Base-by-base conservation (phyloP, 2,113 vertebrate species). In the Oncorhynchus keta region DNA sequence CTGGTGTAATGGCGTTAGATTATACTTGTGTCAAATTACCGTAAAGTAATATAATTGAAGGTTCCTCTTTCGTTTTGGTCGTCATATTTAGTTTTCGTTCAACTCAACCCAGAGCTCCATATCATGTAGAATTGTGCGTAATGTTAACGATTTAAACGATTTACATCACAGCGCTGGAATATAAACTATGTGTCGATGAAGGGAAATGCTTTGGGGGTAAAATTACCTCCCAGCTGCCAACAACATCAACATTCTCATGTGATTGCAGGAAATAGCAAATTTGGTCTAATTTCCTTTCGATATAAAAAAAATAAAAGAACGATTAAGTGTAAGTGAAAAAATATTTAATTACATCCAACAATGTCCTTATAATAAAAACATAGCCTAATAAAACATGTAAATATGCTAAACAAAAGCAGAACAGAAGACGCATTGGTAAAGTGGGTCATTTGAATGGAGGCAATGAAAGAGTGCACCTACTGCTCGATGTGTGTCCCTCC, bases 241-340 rank as follows among this genome's bases (percentile, higher is more conserved):
- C 39, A 45, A 57, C 55, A 20, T 57, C 20, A 57, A 57, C 55
- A 20, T 45, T 57, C 55, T 57, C 55, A 57, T 20, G 55, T 57
- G 14, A 62, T 62, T 62, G 16, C 59, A n/a, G 59, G 18, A 22
- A n/a, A 55, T 55, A 55, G 16, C 14, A 18, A 2, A 9, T 62
- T n/a, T 62, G 59, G 18, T 62, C 20, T 62, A 22, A 62, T 22
- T 62, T 62, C 59, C 59, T 11, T 24, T 62, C 20, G 11, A 22
- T 9, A 24, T 24, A 62, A 22, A 62, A 20, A 61, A 61, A 62
- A 62, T 62, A 62, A 68, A 71, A 77, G 28, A 70, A 66, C 68
- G 9, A 77, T 49, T 76, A 70, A 62, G 22, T 70, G 51, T 71
- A 26, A 76, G 73, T 77, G 80, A 57, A 77, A 85, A 78, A 61